These are phyloP conservation scores for Numenius phaeopus DNA, from an alignment of 2,797 vertebrate genomes.

Conservation along the genomic window DNA sequence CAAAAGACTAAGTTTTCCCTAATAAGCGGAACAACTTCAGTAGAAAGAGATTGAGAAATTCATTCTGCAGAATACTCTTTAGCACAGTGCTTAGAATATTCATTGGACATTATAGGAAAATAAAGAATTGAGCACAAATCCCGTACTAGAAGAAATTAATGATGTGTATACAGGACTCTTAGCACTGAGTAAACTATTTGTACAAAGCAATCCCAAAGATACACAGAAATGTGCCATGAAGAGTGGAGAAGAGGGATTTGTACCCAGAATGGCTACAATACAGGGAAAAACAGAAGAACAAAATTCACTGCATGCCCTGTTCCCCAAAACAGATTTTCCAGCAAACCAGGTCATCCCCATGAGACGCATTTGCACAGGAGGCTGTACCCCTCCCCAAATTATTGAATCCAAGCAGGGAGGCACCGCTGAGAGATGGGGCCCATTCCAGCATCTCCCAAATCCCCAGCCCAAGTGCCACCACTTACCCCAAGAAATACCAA, in stretches of 20 bases:
- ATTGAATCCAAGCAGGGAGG: neutral
- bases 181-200: constrained; percentile 42
- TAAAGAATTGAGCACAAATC: constrained; percentile 37
- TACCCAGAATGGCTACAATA: neutral
- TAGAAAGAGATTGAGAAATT: constrained; percentile 2
- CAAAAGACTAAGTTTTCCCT: neutral
- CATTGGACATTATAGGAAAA: neutral
- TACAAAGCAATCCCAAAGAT: constrained; percentile 26
- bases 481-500: fast-evolving
- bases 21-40: constrained; percentile 23
- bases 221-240: neutral
- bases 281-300: neutral
- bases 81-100: constrained; percentile 12
- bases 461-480: fast-evolving
- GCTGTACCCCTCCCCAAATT: fast-evolving
- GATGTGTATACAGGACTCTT: constrained; percentile 3
- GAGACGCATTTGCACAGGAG: neutral
- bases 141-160: constrained; percentile 35
- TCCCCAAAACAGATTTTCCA: neutral
- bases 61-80: neutral
- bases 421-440: neutral
- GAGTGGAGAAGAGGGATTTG: neutral
- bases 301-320: neutral
- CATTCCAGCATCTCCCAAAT: fast-evolving
- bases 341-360: neutral